These are phyloP conservation scores for Alaudala cheleensis DNA, from an alignment of 2,113 vertebrate genomes.

Conservation along the genomic window DNA sequence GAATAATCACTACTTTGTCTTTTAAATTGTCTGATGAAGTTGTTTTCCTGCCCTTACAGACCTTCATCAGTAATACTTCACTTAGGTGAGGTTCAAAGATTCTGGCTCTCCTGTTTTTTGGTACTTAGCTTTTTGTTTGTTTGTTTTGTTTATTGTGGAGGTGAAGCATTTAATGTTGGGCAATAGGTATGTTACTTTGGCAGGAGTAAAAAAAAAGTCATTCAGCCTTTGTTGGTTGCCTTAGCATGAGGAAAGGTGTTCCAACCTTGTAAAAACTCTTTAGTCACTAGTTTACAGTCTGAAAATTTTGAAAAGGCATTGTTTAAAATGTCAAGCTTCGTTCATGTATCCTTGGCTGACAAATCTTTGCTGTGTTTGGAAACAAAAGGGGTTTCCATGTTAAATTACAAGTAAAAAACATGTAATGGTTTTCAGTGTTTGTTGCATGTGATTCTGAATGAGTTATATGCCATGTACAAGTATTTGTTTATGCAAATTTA, in stretches of 20 bases:
- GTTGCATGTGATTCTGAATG: background rate
- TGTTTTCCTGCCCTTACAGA: background rate
- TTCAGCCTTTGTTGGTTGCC: background rate
- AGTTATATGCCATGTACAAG: background rate
- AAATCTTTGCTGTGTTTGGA: background rate
- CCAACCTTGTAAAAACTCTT: background rate
- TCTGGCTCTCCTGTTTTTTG: background rate
- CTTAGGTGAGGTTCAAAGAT: background rate
- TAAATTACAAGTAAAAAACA: background rate
- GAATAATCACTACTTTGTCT: background rate
- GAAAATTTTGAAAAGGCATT: background rate
- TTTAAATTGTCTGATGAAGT: background rate
- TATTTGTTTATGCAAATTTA: background rate
- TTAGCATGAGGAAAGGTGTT: background rate
- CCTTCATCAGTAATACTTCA: background rate
- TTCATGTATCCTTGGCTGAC: background rate
- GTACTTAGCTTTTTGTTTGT: background rate
- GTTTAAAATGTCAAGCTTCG: background rate
- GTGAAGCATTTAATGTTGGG: background rate
- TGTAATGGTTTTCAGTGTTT: background rate
- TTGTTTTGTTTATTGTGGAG: background rate
- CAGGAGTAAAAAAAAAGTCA: background rate
- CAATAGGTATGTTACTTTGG: background rate
- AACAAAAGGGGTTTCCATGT: background rate
- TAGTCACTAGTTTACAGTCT: background rate